Base-by-base conservation (phyloP, 2,888 invertebrate genomes). In the Strigamia crassipes region DNA sequence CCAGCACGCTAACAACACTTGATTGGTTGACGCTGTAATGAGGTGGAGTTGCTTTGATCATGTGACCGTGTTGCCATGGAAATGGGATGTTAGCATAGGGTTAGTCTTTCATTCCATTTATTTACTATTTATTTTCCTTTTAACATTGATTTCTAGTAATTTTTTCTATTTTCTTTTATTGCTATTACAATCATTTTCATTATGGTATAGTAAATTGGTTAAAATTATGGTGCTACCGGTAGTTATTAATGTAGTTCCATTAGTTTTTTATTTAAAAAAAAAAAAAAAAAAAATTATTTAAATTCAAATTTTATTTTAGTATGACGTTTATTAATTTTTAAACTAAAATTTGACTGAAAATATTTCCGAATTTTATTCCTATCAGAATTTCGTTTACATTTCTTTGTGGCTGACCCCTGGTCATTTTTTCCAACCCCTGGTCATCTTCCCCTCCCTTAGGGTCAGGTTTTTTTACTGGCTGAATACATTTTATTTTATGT, bases 21-120 rank as follows among this genome's bases (percentile, higher is more conserved):
- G 61, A 61, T 61, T 61, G 61, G 61, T 61, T 61, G 61, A 61
- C 61, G 61, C 61, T 18, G 61, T 61, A 61, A 61, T 61, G 61
- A 61, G 61, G 61, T 61, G 61, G 61, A 61, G 61, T 61, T n/a
- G 61, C 61, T 61, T 61, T 61, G 61, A 23, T 61, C 61, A 61
- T 61, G 61, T 61, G 61, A 61, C 61, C 18, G 3, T 61, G 61
- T 61, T 61, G 61, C 61, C 61, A 61, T 61, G 61, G 61, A 61
- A 61, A 61, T 61, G 21, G 21, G 21, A 61, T 61, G 61, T 23
- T 61, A 23, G 61, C 18, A 61, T 61, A 18, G 23, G 23, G 61
- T 61, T 61, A 61, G 9, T 4, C 9, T 61, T 18, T 18, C 10
- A 5, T 61, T 61, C n/a, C 61, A 18, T 21, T 61, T 61, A 46